Evolutionary conservation across 1,140 invertebrate genomes (phyloP).

Genomic region (Calosoma granatense): DNA sequence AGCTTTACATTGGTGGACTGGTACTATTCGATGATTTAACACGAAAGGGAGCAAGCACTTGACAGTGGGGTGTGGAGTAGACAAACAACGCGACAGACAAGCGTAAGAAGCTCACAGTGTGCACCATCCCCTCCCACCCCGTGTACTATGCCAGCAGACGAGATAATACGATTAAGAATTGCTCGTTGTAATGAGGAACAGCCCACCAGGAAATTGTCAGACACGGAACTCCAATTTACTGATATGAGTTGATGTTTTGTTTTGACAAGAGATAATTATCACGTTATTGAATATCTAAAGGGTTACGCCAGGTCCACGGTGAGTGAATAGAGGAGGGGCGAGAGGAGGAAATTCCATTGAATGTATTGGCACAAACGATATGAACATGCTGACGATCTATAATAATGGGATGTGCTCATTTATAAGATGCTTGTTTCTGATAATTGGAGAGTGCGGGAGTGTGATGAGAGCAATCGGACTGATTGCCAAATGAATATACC

Average conservation of each 20-base stretch:
- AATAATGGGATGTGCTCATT: not conserved
- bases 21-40: too few species aligned
- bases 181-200: not conserved
- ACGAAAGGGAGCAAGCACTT: too few species aligned
- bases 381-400: too few species aligned
- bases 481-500: not conserved
- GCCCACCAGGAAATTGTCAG: not conserved
- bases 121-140: not conserved
- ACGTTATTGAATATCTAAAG: constrained; percentile 7
- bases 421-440: not conserved
- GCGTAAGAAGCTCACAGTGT: too few species aligned
- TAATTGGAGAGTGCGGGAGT: not conserved
- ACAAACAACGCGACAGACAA: too few species aligned
- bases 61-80: too few species aligned
- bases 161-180: constrained; percentile 7
- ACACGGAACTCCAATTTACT: constrained; percentile 4
- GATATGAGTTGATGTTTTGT: constrained; percentile 6
- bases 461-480: not conserved
- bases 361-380: too few species aligned
- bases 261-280: not conserved
- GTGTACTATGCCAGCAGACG: too few species aligned
- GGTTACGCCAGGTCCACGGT: not conserved
- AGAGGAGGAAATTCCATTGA: not conserved
- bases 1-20: too few species aligned
- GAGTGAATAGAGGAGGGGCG: too few species aligned